Percentiles rank a stretch among this genome's conserved stretches.
Conservation (phyloP, 2,797 vertebrate genomes). For the Sphenodon punctatus region DNA sequence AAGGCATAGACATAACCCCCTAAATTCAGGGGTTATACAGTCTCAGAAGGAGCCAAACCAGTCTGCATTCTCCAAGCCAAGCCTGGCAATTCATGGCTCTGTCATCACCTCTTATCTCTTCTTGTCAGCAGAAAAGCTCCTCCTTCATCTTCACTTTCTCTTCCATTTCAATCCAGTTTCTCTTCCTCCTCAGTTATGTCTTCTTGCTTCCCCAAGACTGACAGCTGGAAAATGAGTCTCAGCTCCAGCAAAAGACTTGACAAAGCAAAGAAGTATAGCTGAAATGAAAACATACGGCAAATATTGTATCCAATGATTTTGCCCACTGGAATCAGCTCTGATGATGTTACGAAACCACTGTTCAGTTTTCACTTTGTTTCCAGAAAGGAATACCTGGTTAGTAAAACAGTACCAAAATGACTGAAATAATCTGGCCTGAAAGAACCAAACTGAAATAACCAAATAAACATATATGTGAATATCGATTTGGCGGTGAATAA, state of each 20-base stretch:
- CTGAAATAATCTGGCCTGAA: no score
- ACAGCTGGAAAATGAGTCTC: not conserved
- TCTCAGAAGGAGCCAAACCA: not conserved
- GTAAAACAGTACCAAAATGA: no score
- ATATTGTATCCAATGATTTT: no score
- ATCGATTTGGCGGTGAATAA: no score
- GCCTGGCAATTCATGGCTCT: not conserved
- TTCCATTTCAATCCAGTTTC: not conserved
- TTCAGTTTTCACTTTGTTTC: no score
- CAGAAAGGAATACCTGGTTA: no score
- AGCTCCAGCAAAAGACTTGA: slow-evolving; percentile 9
- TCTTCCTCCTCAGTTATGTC: not conserved
- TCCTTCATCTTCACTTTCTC: not conserved
- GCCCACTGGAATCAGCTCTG: no score
- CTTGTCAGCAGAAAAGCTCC: not conserved
- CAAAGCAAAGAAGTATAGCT: not conserved
- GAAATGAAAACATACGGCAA: not conserved
- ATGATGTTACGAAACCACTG: no score
- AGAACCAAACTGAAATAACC: no score
- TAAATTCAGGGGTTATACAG: not conserved
- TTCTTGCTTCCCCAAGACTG: not conserved
- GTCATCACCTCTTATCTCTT: not conserved
- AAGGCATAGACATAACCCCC: no score
- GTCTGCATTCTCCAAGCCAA: not conserved
- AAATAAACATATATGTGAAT: no score